A percentile compares a stretch with the other conserved stretches of the same genome.
Evolutionary conservation across 2,113 vertebrate species (phyloP).

Genomic region (Lampris incognitus): DNA sequence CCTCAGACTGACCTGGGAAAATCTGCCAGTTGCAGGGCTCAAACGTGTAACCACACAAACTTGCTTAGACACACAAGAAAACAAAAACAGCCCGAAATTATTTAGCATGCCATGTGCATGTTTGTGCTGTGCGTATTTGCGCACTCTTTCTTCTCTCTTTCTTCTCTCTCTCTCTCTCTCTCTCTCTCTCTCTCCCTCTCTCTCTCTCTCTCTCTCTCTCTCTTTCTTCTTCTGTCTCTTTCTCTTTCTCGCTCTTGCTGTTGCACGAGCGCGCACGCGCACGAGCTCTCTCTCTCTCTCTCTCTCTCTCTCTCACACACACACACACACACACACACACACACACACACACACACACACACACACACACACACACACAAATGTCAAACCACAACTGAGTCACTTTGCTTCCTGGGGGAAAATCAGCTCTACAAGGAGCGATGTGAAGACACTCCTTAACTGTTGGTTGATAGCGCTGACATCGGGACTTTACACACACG

Average conservation of each 20-base stretch:
- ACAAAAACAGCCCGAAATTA: constrained; percentile 31
- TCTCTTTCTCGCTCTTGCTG: background rate
- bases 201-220: background rate
- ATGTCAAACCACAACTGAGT: constrained; percentile 80
- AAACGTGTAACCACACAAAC: constrained; percentile 56
- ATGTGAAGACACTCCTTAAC: constrained; percentile 63
- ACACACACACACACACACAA: constrained; percentile 60
- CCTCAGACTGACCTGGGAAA: constrained; percentile 71
- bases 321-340: constrained; percentile 41
- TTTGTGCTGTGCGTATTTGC: background rate
- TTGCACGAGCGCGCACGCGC: no score
- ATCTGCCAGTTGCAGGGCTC: constrained; percentile 46
- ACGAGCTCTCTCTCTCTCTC: no score
- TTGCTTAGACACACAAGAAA: constrained; percentile 34
- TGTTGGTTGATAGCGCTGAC: constrained; percentile 68
- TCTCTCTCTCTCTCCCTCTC: background rate
- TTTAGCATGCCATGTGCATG: constrained; percentile 25
- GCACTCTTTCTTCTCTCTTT: background rate
- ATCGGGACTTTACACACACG: constrained; percentile 54
- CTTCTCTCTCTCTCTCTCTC: background rate
- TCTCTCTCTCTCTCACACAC: constrained; percentile 25
- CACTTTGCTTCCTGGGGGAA: constrained; percentile 78
- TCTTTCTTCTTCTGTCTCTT: background rate
- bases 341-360: constrained; percentile 48
- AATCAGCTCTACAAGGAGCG: constrained; percentile 68